Conservation (phyloP, 2,797 vertebrate genomes). For the Heliangelus exortis region DNA sequence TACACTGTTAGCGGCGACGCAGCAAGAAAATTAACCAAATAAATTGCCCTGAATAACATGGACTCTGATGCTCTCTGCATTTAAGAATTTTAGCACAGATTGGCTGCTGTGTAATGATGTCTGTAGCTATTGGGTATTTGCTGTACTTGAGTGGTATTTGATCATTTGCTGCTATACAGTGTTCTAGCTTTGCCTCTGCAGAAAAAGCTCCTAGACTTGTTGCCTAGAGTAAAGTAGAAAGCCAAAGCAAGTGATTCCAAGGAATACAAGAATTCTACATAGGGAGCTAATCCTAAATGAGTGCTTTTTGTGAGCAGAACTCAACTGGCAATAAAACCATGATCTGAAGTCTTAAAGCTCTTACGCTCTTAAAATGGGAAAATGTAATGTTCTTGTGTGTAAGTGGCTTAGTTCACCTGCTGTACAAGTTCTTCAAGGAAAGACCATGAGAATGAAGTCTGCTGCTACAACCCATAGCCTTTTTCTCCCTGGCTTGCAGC, state of each 20-base stretch:
- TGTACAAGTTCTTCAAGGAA: background rate
- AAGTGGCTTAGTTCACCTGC: background rate
- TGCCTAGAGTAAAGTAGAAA: background rate
- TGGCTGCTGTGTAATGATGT: background rate
- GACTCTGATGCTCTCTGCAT: background rate
- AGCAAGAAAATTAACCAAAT: background rate
- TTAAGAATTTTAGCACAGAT: background rate
- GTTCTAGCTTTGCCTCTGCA: background rate
- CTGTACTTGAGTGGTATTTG: background rate
- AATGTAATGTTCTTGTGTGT: background rate
- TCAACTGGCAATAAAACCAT: background rate
- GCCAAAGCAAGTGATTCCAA: background rate
- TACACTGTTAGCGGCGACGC: background rate
- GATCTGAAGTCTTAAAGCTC: background rate
- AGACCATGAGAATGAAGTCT: background rate
- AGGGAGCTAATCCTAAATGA: background rate
- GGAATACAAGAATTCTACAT: background rate
- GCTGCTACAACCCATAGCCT: background rate
- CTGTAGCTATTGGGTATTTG: background rate
- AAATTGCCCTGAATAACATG: background rate
- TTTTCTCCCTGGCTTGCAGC: background rate
- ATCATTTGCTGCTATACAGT: background rate
- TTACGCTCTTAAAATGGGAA: background rate
- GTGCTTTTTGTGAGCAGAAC: background rate
- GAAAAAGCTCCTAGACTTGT: background rate